Evolutionary conservation across 2,797 vertebrate species (phyloP).

Genomic region (Pygocentrus nattereri): DNA sequence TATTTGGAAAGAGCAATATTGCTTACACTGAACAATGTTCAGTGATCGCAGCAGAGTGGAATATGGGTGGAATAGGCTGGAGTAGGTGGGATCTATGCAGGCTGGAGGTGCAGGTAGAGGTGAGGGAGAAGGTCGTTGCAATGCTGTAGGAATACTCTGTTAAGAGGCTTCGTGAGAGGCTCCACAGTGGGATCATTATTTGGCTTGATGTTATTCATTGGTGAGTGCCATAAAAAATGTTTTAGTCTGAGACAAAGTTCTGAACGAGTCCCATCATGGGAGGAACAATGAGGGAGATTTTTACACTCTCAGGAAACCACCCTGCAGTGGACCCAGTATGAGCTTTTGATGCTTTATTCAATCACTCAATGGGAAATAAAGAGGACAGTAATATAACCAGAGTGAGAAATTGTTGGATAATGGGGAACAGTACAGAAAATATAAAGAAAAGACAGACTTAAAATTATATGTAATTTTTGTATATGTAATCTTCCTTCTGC

Average conservation of each 20-base stretch:
- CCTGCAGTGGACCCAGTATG: constrained; percentile 20
- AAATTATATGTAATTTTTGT: background rate
- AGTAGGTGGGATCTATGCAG: background rate
- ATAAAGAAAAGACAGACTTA: background rate
- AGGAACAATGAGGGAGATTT: background rate
- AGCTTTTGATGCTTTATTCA: background rate
- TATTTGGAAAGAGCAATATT: no score
- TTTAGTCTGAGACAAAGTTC: background rate
- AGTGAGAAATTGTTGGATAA: background rate
- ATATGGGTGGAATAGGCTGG: background rate
- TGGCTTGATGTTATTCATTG: background rate
- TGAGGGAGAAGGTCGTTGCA: background rate
- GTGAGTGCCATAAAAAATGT: background rate
- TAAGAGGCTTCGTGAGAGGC: background rate
- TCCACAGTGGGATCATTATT: constrained; percentile 1
- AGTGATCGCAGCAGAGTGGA: no score
- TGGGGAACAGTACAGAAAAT: background rate
- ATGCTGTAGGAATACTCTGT: background rate
- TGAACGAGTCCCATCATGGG: constrained; percentile 6
- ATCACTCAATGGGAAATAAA: background rate
- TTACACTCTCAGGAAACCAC: background rate
- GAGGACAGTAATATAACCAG: background rate
- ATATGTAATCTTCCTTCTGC: background rate
- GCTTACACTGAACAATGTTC: no score
- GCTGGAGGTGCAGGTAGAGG: background rate